Conservation (phyloP, 1,140 invertebrate genomes). For the Odontomachus brunneus region DNA sequence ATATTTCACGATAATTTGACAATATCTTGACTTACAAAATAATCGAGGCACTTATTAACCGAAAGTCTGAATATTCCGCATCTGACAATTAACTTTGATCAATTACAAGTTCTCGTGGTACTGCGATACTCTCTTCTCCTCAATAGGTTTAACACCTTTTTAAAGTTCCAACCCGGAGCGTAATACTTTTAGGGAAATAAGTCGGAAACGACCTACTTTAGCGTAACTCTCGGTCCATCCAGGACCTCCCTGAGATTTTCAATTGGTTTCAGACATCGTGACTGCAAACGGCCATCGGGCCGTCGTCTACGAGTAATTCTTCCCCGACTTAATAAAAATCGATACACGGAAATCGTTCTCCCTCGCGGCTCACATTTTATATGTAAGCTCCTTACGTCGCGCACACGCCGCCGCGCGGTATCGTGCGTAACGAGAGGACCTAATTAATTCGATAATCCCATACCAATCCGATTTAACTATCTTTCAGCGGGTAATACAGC, state of each 20-base stretch:
- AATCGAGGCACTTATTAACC: not conserved
- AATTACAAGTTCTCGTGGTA: not conserved
- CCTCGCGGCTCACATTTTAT: not conserved
- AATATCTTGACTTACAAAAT: too few relatives aligned
- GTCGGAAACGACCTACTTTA: too few relatives aligned
- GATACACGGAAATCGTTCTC: not conserved
- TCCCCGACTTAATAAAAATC: not conserved
- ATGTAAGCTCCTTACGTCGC: not conserved
- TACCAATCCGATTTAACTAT: constrained; percentile 43
- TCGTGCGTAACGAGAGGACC: constrained; percentile 31
- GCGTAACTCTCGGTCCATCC: too few relatives aligned
- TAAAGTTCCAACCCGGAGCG: not conserved
- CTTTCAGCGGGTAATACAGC: constrained; percentile 47
- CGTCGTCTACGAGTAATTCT: not conserved
- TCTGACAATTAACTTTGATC: not conserved
- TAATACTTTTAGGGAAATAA: not conserved
- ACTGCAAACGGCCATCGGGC: not conserved
- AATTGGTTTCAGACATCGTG: too few relatives aligned
- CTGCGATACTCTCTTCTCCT: not conserved
- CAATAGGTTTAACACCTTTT: not conserved
- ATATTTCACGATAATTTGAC: too few relatives aligned
- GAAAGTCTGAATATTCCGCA: not conserved
- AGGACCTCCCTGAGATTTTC: too few relatives aligned
- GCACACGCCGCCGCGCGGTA: not conserved
- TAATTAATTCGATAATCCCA: constrained; percentile 67